These are phyloP conservation scores for Lateolabrax maculatus DNA, from an alignment of 2,797 vertebrate species.

Conservation along the genomic window DNA sequence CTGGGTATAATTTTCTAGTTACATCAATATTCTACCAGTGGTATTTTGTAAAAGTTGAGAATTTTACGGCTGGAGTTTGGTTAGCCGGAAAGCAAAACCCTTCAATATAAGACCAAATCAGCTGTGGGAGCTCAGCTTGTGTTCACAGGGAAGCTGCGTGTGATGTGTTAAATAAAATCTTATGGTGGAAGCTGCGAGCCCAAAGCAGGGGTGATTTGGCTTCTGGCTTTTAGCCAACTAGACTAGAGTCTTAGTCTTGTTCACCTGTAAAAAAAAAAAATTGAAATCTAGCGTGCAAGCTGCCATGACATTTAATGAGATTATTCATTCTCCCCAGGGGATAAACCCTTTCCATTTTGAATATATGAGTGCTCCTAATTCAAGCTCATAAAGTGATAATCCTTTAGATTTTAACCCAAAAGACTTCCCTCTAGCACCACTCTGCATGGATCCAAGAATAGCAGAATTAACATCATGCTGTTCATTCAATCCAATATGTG, in stretches of 20 bases:
- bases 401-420: no score
- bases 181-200: not conserved
- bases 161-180: no score
- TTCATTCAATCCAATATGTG: not conserved
- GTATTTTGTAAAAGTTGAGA: conserved; percentile 31
- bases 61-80: conserved; percentile 6
- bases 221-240: no score
- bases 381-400: no score
- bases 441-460: not conserved
- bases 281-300: no score
- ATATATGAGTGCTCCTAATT: no score
- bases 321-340: no score
- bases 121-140: not conserved
- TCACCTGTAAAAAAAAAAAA: no score
- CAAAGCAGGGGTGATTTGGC: not conserved
- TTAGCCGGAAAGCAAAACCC: not conserved
- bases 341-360: no score
- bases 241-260: no score
- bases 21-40: conserved; percentile 31
- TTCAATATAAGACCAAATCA: not conserved
- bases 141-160: not conserved
- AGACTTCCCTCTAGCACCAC: no score
- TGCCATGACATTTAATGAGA: no score
- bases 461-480: not conserved
- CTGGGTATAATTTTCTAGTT: conserved; percentile 20